Evolutionary conservation across 2,888 invertebrate species (phyloP), one percentile per base, ranked within the genome.

Genomic region (Melanargia galathea): DNA sequence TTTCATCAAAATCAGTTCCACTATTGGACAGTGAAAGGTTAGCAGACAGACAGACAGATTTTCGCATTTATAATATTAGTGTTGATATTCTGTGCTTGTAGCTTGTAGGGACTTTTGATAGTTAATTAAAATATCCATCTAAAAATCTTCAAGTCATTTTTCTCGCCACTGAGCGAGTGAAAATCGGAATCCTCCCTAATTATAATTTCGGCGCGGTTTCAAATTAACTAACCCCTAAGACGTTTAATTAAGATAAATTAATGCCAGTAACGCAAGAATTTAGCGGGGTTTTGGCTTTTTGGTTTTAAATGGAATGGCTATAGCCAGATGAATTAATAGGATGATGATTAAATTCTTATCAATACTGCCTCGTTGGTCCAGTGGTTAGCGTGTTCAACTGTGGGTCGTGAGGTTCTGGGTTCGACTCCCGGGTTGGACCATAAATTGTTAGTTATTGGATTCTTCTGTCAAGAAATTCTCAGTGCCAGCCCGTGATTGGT

Each of bases 161-260:
- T 22, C 5, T 22, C 11, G 6, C 45, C 45, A 45, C 13, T 45
- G 45, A 11, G 45, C 13, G 45, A 46, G 22, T 20, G 45, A 46
- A 46, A 46, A 11, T 46, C 1, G 11, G 20, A 46, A 46, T 46
- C 22, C 13, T 11, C 13, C 13, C 20, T 46, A 46, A 46, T 46
- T 46, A 46, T 46, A 46, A 46, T 13, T 20, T 46, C 5, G 11
- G 45, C 13, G 45, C 22, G 45, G 20, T 46, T 46, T 20, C 45
- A 46, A 46, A 46, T 46, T 46, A 46, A 46, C 45, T 11, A 22
- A 20, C 43, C 45, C 22, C 45, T 22, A 46, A 46, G 45, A 22
- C 22, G 45, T 46, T 46, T 46, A 46, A 46, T 46, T 46, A 46
- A 46, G 45, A 46, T 13, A 6, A 46, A 20, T 22, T 22, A 46